These are phyloP conservation scores for Pluvialis apricaria DNA, from an alignment of 2,113 vertebrate species.

Conservation along the genomic window DNA sequence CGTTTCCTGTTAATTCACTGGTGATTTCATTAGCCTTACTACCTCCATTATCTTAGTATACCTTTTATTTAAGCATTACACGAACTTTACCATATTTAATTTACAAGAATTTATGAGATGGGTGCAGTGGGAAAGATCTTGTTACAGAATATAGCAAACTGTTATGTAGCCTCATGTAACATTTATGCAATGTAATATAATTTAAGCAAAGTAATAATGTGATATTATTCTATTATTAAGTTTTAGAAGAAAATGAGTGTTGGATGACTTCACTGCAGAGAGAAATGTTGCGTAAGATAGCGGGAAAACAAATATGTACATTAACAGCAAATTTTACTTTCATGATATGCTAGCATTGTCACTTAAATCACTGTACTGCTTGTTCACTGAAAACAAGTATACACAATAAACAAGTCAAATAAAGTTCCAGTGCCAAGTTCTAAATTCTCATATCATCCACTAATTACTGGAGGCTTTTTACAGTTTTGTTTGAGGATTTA, in stretches of 20 bases:
- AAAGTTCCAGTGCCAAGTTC: neutral
- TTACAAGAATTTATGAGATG: neutral
- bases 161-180: neutral
- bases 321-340: neutral
- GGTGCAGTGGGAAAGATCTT: neutral
- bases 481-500: slow-evolving; percentile 4
- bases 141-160: neutral
- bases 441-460: neutral
- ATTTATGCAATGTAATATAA: neutral
- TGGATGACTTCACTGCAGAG: neutral
- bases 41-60: neutral
- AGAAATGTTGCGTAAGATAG: neutral
- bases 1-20: neutral
- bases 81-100: neutral
- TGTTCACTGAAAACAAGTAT: neutral
- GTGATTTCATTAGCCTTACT: neutral
- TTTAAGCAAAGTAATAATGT: neutral
- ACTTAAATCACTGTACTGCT: neutral
- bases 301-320: neutral
- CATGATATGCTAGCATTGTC: neutral
- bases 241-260: neutral
- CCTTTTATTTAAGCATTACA: neutral
- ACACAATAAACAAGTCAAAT: neutral
- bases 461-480: slow-evolving; percentile 25
- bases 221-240: neutral